Evolutionary conservation across 2,113 vertebrate genomes (phyloP), one percentile per base, ranked within the genome.

Genomic region (Piprites chloris): DNA sequence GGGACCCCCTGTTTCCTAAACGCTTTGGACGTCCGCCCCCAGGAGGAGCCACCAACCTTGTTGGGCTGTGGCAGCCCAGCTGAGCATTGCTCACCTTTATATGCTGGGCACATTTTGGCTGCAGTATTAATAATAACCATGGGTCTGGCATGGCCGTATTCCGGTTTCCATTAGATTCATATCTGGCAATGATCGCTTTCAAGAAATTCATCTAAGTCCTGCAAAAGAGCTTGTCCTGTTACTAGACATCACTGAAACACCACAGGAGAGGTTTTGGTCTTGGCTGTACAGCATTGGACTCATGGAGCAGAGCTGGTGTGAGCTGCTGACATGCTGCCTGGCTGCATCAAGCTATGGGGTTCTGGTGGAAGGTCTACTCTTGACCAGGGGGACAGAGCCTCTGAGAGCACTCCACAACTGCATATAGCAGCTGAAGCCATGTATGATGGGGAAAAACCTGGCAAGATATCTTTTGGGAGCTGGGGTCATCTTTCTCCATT

Each of bases 291-390:
- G 28, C 9, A 9, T 1, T 20, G 33, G 33, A 50, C 14, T 67
- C 4, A 0, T 55, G 75, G 63, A 72, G 35, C 9, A 49, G 80
- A 58, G 23, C 24, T 67, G 35, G 33, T 58, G 46, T 39, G 22
- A 7, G 2, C 46, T 73, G 62, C 44, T 90, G 67, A 49, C 83
- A 79, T 1, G 0, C 14, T 79, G 62, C 42, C 59, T 74, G 66
- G 17, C 39, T 85, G 58, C 49, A 30, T 79, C 18, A 39, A 63
- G 47, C 53, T 44, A 17, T 26, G 41, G 35, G 37, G 30, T 52
- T 41, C 53, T 1, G 1, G 18, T 1, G 0, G 18, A 81, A n/a
- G n/a, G 32, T 15, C 11, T 0, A 4, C 19, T 78, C 41, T 62
- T 87, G 37, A 22, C 35, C 3, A 0, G 1, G 7, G 27, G 24